Base-by-base conservation (phyloP, 1,140 invertebrate genomes). In the Macrotrachela quadricornifera region DNA sequence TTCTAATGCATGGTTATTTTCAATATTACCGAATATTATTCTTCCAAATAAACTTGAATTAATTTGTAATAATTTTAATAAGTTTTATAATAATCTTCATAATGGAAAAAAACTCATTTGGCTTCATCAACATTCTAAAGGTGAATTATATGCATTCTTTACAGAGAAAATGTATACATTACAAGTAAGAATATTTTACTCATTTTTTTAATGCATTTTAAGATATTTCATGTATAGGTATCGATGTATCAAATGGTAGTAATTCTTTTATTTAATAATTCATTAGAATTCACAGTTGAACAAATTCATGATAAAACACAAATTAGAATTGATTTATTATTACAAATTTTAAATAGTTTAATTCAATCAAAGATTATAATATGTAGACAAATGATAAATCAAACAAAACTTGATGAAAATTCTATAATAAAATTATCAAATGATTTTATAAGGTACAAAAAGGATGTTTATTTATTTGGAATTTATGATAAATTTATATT, bases 191-290 rank as follows among this genome's bases (percentile, higher is more conserved):
- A 54, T 50, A 15, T 30, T 30, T 4, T 30, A 8, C 8, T 2
- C 21, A 2, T 8, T 2, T 30, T 30, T 30, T 42, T 10, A 4
- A 14, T 14, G 10, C 39, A 10, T 14, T 40, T 3, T 42, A 3
- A 16, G 3, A 13, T 16, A 40, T 16, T 36, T 15, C 4, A 47
- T 55, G 43, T 60, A 46, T 48, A 51, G 78, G 86, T 87, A 36
- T 95, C 90, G 58, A 96, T 91, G 39, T 90, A 91, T 71, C 92
- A 97, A 76, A 96, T 97, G 83, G 87, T 90, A 49, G 81, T 97
- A 51, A 72, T 99, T 14, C 70, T 97, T 46, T 85, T 91, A 71
- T 99, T 82, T 68, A 99, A 99, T 69, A 79, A 79, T 55, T 78
- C 79, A 60, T 79, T 81, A 36, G 74, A 74, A 16, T 91, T 83